phyloP scores from a whole-genome alignment of 2,113 vertebrate genomes.

The Eira barbara region DNA sequence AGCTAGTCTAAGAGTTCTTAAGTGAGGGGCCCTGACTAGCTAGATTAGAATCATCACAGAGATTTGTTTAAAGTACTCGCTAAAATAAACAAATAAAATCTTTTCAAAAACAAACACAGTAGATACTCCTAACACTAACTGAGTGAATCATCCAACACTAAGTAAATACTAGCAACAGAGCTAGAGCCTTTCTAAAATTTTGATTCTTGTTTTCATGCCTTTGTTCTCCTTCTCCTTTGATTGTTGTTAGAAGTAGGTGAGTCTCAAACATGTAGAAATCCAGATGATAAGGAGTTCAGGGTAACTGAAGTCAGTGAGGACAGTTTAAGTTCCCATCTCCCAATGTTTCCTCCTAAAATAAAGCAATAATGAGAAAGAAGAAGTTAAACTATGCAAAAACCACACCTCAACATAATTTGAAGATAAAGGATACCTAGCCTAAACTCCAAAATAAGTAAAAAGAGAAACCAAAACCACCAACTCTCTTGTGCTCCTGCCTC shows the following conservation, averaged over 20 bases:
- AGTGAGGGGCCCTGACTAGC: not conserved
- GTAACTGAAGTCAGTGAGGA: not conserved
- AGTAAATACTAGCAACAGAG: not conserved
- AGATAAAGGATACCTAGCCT: not conserved
- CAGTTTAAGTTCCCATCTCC: not conserved
- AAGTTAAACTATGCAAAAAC: not conserved
- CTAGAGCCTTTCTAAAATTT: not conserved
- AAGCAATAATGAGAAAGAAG: not conserved
- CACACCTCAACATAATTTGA: not conserved
- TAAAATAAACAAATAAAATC: not conserved
- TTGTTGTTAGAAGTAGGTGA: not conserved
- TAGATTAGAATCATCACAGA: not conserved
- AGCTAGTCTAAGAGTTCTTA: not conserved
- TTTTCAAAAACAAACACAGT: not conserved
- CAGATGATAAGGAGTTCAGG: not conserved
- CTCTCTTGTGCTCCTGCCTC: not conserved
- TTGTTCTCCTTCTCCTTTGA: not conserved
- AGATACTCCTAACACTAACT: not conserved
- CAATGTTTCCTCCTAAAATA: not conserved
- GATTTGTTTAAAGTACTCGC: not conserved
- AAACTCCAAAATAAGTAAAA: not conserved
- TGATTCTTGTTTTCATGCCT: not conserved
- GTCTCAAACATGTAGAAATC: not conserved
- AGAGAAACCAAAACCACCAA: not conserved
- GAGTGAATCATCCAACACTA: not conserved